phyloP scores from a whole-genome alignment of 2,797 vertebrate genomes.

The Sebastes iracundus region DNA sequence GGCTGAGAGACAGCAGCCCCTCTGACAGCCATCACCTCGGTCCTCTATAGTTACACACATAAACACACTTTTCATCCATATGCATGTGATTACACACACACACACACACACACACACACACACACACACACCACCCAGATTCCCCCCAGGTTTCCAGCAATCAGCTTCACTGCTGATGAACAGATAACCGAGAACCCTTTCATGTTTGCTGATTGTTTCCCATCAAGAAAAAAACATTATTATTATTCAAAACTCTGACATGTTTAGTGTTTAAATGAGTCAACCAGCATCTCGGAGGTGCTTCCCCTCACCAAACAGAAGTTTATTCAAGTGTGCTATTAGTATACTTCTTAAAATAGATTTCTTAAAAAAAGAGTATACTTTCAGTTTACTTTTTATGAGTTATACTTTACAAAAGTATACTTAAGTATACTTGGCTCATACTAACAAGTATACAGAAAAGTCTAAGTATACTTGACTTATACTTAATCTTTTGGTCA shows the following conservation, averaged over 20 bases:
- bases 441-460: no score
- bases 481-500: no score
- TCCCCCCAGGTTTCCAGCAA: constrained; percentile 14
- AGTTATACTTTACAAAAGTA: no score
- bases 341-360: no score
- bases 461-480: no score
- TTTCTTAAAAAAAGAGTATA: no score
- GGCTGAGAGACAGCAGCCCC: neutral
- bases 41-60: constrained; percentile 5
- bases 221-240: neutral
- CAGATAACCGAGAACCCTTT: constrained; percentile 25
- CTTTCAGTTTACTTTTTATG: no score
- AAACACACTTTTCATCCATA: neutral
- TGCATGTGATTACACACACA: neutral
- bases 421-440: no score
- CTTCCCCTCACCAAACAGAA: no score
- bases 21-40: constrained; percentile 5
- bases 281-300: neutral
- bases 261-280: neutral
- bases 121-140: neutral
- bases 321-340: no score
- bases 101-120: neutral
- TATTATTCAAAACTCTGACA: neutral
- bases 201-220: neutral
- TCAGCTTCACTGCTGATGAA: constrained; percentile 19